Evolutionary conservation across 2,797 vertebrate genomes (phyloP).

Genomic region (Gallinago solitaria): DNA sequence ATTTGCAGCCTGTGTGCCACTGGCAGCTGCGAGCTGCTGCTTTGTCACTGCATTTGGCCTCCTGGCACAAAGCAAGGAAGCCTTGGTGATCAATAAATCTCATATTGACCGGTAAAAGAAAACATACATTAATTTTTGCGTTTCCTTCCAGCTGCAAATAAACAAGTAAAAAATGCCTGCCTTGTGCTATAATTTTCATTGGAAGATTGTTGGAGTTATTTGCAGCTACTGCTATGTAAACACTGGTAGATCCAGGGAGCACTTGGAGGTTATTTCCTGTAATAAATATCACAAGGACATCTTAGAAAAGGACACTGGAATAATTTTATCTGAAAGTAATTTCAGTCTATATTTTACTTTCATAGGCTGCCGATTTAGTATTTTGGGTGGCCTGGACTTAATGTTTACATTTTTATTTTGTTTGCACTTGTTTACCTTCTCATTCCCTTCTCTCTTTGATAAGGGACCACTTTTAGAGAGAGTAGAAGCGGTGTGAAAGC

Average conservation of each 20-base stretch:
- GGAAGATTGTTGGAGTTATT: conserved; percentile 17
- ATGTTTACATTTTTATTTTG: conserved; percentile 16
- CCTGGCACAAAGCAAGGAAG: background rate
- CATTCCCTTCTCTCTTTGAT: background rate
- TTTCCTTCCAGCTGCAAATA: conserved; percentile 48
- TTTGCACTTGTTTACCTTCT: conserved; percentile 39
- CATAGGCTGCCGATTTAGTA: background rate
- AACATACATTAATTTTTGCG: background rate
- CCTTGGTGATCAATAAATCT: background rate
- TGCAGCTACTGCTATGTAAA: conserved; percentile 40
- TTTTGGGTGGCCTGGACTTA: conserved; percentile 19
- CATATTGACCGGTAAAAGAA: conserved; percentile 10
- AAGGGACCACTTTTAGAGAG: background rate
- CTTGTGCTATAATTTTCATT: conserved; percentile 26
- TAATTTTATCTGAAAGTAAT: conserved; percentile 49
- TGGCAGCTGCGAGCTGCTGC: background rate
- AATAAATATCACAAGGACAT: conserved; percentile 55
- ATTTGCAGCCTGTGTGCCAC: background rate
- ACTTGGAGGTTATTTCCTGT: conserved; percentile 63
- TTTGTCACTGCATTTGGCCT: background rate
- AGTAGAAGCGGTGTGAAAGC: background rate
- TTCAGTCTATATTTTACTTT: conserved; percentile 46
- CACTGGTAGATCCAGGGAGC: conserved; percentile 17
- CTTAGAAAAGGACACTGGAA: conserved; percentile 8
- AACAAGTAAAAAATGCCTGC: conserved; percentile 36